Percentiles rank a stretch among this genome's conserved stretches.
These are phyloP conservation scores for Mycteria americana DNA, from an alignment of 2,797 vertebrate species.

Conservation along the genomic window DNA sequence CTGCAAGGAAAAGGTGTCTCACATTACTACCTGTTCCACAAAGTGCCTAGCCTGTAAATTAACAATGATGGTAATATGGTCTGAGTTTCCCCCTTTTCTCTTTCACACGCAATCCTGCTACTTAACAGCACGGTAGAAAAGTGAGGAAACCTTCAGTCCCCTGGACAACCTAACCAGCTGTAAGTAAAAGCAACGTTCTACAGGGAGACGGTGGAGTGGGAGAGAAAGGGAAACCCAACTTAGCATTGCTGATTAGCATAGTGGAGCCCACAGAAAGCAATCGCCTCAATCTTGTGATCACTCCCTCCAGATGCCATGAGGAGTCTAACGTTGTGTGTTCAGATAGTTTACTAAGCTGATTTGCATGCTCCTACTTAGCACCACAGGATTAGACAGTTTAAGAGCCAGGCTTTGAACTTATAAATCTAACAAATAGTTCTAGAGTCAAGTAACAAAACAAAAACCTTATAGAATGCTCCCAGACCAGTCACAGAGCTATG, in stretches of 20 bases:
- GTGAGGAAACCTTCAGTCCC: not conserved
- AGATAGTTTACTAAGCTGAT: slow-evolving; percentile 65
- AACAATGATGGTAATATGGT: not conserved
- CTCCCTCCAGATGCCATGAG: slow-evolving; percentile 30
- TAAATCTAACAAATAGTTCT: slow-evolving; percentile 57
- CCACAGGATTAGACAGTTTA: slow-evolving; percentile 46
- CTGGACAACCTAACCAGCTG: not conserved
- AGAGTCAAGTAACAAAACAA: slow-evolving; percentile 54
- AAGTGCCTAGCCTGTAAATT: not conserved
- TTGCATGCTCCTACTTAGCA: slow-evolving; percentile 68
- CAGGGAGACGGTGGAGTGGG: not conserved
- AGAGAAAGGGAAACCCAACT: not conserved
- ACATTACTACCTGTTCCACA: not conserved
- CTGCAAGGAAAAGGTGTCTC: not conserved
- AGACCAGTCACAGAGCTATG: not conserved
- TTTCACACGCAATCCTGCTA: not conserved
- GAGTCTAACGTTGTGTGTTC: slow-evolving; percentile 4
- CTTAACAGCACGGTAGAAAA: not conserved
- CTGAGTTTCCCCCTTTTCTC: not conserved
- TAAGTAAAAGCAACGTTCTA: not conserved
- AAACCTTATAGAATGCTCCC: slow-evolving; percentile 10
- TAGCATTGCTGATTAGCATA: not conserved
- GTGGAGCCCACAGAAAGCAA: not conserved
- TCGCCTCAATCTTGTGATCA: not conserved
- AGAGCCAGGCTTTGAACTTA: slow-evolving; percentile 45